A percentile compares a stretch with the other conserved stretches of the same genome.
Evolutionary conservation across 2,113 vertebrate genomes (phyloP).

Genomic region (Lota lota): DNA sequence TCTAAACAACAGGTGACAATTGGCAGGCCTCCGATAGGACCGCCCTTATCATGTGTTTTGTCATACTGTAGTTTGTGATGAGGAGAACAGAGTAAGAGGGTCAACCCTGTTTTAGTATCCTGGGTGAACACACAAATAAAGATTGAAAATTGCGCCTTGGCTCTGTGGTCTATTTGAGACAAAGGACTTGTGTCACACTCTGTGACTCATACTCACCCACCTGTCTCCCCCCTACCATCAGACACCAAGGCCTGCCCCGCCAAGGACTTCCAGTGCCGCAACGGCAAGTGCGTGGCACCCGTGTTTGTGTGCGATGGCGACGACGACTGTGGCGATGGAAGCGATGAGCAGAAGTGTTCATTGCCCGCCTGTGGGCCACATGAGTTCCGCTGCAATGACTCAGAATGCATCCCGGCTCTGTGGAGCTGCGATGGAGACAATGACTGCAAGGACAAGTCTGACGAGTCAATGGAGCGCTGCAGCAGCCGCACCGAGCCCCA

Average conservation of each 20-base stretch:
- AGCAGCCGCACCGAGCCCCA: conserved; percentile 74
- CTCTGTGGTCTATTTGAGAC: too few species aligned
- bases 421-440: conserved; percentile 94
- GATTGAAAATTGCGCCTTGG: too few species aligned
- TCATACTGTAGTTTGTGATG: too few species aligned
- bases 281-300: conserved; percentile 84
- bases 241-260: conserved; percentile 81
- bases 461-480: conserved; percentile 85
- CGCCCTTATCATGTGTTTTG: too few species aligned
- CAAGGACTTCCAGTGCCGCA: conserved; percentile 88
- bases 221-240: conserved; percentile 16
- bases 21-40: too few species aligned
- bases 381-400: conserved; percentile 92
- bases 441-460: conserved; percentile 89
- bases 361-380: conserved; percentile 82
- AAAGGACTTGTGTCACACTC: too few species aligned
- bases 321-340: conserved; percentile 87
- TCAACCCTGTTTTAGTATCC: too few species aligned
- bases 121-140: too few species aligned
- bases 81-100: too few species aligned
- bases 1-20: too few species aligned
- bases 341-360: conserved; percentile 87
- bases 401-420: conserved; percentile 84
- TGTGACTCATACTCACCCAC: background rate
- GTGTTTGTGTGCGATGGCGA: conserved; percentile 90